These are phyloP conservation scores for Staurois parvus DNA, from an alignment of 2,797 vertebrate genomes.

Conservation along the genomic window DNA sequence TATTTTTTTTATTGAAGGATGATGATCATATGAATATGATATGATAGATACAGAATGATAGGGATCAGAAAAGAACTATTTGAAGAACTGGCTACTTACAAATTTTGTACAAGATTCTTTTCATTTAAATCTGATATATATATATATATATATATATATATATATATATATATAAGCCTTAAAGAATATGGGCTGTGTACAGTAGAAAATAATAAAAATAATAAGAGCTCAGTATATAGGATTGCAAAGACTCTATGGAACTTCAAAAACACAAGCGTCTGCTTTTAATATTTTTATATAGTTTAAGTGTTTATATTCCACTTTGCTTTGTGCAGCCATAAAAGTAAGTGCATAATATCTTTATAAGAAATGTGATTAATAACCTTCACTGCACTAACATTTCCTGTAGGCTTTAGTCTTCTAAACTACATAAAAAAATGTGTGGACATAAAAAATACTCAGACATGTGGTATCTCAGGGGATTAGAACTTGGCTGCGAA, in stretches of 20 bases:
- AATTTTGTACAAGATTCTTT: background rate
- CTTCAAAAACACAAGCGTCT: background rate
- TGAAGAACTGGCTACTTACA: background rate
- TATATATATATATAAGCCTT: background rate
- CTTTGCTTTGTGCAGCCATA: slow-evolving; percentile 8
- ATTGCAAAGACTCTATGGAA: background rate
- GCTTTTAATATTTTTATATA: background rate
- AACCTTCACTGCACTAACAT: slow-evolving; percentile 14
- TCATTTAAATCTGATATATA: background rate
- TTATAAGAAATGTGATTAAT: slow-evolving; percentile 41
- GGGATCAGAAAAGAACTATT: background rate
- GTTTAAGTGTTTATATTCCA: slow-evolving; percentile 23
- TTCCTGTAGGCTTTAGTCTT: slow-evolving; percentile 44
- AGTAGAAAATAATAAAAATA: background rate
- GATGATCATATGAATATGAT: no score
- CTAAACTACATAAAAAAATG: slow-evolving; percentile 34
- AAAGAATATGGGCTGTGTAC: background rate
- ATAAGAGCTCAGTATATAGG: background rate
- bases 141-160: no score
- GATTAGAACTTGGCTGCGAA: slow-evolving; percentile 49
- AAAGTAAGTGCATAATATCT: slow-evolving; percentile 30
- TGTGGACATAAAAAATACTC: slow-evolving; percentile 37
- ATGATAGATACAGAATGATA: no score
- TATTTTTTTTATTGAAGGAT: no score
- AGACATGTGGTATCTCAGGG: slow-evolving; percentile 53